Base-by-base conservation (phyloP, 2,888 invertebrate genomes). In the Aphidius colemani region DNA sequence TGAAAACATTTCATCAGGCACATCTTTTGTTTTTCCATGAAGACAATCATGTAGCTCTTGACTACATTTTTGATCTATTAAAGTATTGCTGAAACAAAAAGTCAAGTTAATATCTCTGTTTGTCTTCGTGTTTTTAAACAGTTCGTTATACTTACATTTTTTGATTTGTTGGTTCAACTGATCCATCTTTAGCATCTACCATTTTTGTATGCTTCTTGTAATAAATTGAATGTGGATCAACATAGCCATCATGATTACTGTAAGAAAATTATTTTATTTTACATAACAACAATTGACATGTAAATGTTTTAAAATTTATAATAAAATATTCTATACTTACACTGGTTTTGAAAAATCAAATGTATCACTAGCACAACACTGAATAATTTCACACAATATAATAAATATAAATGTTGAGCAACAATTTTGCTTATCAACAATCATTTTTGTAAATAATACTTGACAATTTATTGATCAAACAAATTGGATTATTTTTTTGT, bases 141-240 rank as follows among this genome's bases (percentile, higher is more conserved):
- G n/a, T 11, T 57, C 39, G 30, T n/a, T 45, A 11, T 10, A 9
- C 44, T 30, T 18, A 51, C 13, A 51, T 49, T 45, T 51, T 8
- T 45, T 59, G 50, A 40, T 46, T 3, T 41, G 53, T 53, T 18
- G 43, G 18, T 39, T 10, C 49, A 30, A 43, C 11, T 55, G 40
- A 7, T 9, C 11, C 1, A 44, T 11, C 44, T 7, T 18, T 57
- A 30, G 13, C 5, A 8, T 50, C 43, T 55, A 62, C 60, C 7
- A 48, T 53, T 44, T 63, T 44, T 5, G 39, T 63, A 39, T 66
- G 55, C 53, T 69, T 70, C 44, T 72, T 66, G 58, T 72, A 77
- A 66, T 66, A 72, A 50, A 75, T 66, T 1, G 76, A 75, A 68
- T 74, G 69, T 45, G 77, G 78, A 69, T 78, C 71, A 46, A 78